A percentile compares a stretch with the other conserved stretches of the same genome.
Evolutionary conservation across 2,797 vertebrate species (phyloP).

Genomic region (Gymnoscopelus braueri): DNA sequence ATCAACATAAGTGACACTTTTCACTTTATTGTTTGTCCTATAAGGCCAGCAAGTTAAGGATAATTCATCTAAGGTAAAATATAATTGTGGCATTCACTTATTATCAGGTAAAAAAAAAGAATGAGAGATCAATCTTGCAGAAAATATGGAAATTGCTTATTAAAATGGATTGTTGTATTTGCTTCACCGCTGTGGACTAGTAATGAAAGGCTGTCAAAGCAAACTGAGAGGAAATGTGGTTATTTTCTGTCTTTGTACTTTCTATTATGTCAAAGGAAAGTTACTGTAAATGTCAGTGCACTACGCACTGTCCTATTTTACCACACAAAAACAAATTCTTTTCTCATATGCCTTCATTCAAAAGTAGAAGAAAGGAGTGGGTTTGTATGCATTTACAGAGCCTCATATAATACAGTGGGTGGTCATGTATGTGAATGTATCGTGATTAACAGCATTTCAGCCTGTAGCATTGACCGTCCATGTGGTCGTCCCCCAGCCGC

Average conservation of each 20-base stretch:
- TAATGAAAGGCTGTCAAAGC: slow-evolving; percentile 53
- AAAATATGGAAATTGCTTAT: slow-evolving; percentile 32
- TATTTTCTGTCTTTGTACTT: slow-evolving; percentile 58
- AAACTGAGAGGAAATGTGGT: slow-evolving; percentile 67
- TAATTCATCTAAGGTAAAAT: slow-evolving; percentile 2
- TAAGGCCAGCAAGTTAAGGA: not conserved
- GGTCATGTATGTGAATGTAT: slow-evolving; percentile 38
- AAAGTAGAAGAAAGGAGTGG: slow-evolving; percentile 15
- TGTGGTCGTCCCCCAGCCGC: slow-evolving; percentile 58
- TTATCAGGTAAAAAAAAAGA: not conserved
- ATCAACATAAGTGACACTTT: not conserved
- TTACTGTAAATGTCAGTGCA: slow-evolving; percentile 51
- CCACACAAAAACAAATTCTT: slow-evolving; percentile 39
- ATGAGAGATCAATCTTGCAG: slow-evolving; percentile 23
- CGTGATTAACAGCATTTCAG: slow-evolving; percentile 53
- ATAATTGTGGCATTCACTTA: not conserved
- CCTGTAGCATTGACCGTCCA: slow-evolving; percentile 50
- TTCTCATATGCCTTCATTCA: slow-evolving; percentile 57
- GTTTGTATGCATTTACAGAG: slow-evolving; percentile 36
- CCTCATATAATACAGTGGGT: slow-evolving; percentile 46
- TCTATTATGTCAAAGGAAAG: slow-evolving; percentile 63
- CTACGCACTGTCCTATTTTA: slow-evolving; percentile 36
- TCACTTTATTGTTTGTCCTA: not conserved
- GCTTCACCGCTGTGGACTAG: slow-evolving; percentile 57
- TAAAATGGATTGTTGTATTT: slow-evolving; percentile 19